Conservation (phyloP, 1,140 invertebrate genomes). For the Drosophila aff. region DNA sequence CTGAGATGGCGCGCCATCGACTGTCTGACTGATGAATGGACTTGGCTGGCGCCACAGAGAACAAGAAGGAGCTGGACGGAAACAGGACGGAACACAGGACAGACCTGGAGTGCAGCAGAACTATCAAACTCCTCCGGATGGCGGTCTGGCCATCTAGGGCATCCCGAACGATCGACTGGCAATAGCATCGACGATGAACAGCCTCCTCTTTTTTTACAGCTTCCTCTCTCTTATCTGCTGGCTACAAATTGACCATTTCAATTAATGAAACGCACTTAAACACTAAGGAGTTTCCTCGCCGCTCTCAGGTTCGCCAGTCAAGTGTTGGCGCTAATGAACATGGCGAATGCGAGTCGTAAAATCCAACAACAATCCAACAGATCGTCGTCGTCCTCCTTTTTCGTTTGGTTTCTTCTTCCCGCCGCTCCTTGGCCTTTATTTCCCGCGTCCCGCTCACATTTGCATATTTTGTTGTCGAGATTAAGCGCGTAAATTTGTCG, state of each 20-base stretch:
- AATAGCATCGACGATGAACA: conserved; percentile 16
- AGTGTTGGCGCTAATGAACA: conserved; percentile 79
- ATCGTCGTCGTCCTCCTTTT: conserved; percentile 15
- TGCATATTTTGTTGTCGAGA: conserved; percentile 80
- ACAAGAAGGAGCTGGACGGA: conserved; percentile 7
- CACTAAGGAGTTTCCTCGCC: conserved; percentile 43
- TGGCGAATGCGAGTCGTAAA: conserved; percentile 40
- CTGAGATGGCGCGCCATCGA: conserved; percentile 37
- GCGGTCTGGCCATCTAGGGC: conserved; percentile 67
- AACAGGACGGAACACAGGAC: conserved; percentile 4
- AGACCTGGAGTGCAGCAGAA: conserved; percentile 21
- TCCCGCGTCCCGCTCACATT: conserved; percentile 58
- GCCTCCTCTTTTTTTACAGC: conserved; percentile 23
- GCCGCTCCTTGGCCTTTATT: conserved; percentile 17
- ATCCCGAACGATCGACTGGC: conserved; percentile 39
- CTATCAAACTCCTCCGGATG: conserved; percentile 53
- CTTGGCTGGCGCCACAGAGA: conserved; percentile 59
- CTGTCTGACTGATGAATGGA: conserved; percentile 58
- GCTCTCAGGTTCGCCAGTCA: conserved; percentile 38
- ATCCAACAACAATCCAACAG: conserved; percentile 2
- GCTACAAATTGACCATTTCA: conserved; percentile 81
- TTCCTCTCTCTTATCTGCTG: conserved; percentile 58
- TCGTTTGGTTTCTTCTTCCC: background rate
- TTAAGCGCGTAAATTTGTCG: conserved; percentile 83
- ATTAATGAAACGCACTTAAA: conserved; percentile 82